A percentile compares a stretch with the other conserved stretches of the same genome.
These are phyloP conservation scores for Leptura quadrifasciata DNA, from an alignment of 2,888 invertebrate species.

Conservation along the genomic window DNA sequence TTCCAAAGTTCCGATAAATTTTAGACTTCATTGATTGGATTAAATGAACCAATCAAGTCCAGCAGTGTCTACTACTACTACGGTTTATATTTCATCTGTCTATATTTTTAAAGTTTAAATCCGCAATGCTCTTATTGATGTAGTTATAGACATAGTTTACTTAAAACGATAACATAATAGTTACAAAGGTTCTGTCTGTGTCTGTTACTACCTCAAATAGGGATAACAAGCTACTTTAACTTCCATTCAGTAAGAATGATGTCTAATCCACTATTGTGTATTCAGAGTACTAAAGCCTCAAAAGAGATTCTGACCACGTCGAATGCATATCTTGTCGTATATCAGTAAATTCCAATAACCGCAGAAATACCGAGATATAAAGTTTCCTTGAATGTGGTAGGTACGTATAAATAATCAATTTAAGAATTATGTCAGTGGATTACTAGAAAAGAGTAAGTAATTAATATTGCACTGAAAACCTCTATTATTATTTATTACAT, in stretches of 20 bases:
- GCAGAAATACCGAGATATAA: constrained; percentile 11
- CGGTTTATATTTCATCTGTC: too few species aligned
- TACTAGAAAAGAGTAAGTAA: background rate
- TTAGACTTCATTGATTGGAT: too few species aligned
- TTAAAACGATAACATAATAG: background rate
- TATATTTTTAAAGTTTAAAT: too few species aligned
- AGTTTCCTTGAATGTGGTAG: background rate
- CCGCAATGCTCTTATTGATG: too few species aligned
- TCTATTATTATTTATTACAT: too few species aligned
- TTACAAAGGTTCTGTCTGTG: too few species aligned
- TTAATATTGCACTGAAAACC: too few species aligned
- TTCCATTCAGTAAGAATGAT: background rate
- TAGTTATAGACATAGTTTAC: background rate
- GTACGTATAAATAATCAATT: constrained; percentile 1
- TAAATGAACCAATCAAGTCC: too few species aligned
- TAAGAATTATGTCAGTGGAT: constrained; percentile 4
- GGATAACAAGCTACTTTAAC: background rate
- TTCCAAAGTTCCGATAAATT: too few species aligned
- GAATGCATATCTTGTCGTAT: constrained; percentile 11
- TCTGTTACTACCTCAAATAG: background rate
- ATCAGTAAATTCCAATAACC: constrained; percentile 15
- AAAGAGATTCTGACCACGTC: constrained; percentile 10
- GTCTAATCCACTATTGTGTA: constrained; percentile 6
- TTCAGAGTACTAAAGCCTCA: constrained; percentile 14
- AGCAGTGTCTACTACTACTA: too few species aligned